phyloP scores from a whole-genome alignment of 1,140 invertebrate genomes.

The Odontomachus brunneus region DNA sequence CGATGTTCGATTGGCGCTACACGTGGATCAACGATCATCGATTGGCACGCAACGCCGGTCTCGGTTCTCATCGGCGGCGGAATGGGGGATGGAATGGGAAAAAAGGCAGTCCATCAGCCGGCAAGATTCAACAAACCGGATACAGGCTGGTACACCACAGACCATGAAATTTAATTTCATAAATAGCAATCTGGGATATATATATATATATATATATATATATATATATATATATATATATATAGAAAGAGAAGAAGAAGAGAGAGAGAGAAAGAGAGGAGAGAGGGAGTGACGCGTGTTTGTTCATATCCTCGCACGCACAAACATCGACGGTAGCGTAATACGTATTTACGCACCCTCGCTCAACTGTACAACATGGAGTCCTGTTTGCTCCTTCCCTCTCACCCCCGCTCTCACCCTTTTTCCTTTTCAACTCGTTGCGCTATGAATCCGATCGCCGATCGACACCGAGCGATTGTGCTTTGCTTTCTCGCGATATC shows the following conservation, averaged over 20 bases:
- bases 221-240: too few species aligned
- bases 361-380: slow-evolving; percentile 11
- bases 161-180: slow-evolving; percentile 79
- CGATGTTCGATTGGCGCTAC: background rate
- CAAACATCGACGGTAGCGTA: slow-evolving; percentile 61
- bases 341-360: slow-evolving; percentile 58
- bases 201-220: background rate
- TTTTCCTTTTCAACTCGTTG: background rate
- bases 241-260: too few species aligned
- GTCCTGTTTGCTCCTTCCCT: too few species aligned
- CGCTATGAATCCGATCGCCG: slow-evolving; percentile 40
- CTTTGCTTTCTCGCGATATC: slow-evolving; percentile 25
- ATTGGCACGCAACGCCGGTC: background rate
- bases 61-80: background rate
- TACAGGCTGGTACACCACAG: slow-evolving; percentile 61
- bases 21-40: background rate
- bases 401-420: background rate
- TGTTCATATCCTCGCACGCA: slow-evolving; percentile 57
- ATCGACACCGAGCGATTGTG: slow-evolving; percentile 37
- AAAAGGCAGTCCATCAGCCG: background rate
- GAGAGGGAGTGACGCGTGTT: slow-evolving; percentile 48
- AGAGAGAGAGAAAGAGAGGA: too few species aligned
- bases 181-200: slow-evolving; percentile 72
- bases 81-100: background rate
- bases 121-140: slow-evolving; percentile 27